A percentile compares a stretch with the other conserved stretches of the same genome.
Evolutionary conservation across 1,140 invertebrate genomes (phyloP).

Genomic region (Oncopeltus fasciatus): DNA sequence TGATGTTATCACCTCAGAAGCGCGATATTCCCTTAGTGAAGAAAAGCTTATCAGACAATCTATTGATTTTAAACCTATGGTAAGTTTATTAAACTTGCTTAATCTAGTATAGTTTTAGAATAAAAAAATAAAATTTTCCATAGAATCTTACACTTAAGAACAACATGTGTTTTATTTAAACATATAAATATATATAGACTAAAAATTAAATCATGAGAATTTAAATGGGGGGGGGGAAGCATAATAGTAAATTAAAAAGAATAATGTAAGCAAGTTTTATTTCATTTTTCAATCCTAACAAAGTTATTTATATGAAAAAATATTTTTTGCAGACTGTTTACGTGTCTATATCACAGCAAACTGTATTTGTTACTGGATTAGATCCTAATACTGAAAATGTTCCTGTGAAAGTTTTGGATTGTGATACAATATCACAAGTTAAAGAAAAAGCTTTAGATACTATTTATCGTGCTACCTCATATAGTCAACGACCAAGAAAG

Average conservation of each 20-base stretch:
- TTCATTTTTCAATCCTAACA: no score
- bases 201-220: no score
- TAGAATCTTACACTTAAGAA: no score
- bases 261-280: no score
- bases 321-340: slow-evolving; percentile 57
- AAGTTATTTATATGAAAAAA: no score
- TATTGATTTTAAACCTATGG: slow-evolving; percentile 89
- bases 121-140: no score
- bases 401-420: slow-evolving; percentile 92
- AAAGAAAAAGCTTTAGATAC: slow-evolving; percentile 98
- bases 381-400: slow-evolving; percentile 83
- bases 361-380: slow-evolving; percentile 70
- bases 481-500: slow-evolving; percentile 85
- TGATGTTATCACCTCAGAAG: slow-evolving; percentile 92
- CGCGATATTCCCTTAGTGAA: slow-evolving; percentile 92
- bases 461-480: slow-evolving; percentile 90
- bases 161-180: no score
- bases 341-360: slow-evolving; percentile 86
- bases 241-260: no score
- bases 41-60: slow-evolving; percentile 97
- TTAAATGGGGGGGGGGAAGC: no score
- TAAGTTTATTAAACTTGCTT: no score
- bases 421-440: slow-evolving; percentile 97
- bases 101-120: no score
- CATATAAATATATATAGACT: no score